Conservation (phyloP, 2,113 vertebrate genomes). For the Eurystomus gularis region DNA sequence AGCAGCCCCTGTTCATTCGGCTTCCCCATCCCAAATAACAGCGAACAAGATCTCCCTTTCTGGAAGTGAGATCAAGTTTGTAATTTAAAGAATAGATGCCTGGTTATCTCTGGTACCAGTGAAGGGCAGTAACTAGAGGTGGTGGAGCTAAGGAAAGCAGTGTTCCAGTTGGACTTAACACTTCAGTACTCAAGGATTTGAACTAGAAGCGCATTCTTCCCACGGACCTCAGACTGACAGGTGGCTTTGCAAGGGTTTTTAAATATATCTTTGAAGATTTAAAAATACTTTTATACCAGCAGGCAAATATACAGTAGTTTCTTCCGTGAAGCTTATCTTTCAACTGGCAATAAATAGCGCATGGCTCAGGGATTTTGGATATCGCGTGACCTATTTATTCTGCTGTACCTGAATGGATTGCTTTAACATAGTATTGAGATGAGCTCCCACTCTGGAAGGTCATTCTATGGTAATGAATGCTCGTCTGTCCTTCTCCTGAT, state of each 20-base stretch:
- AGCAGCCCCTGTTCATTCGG: neutral
- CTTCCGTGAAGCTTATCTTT: conserved; percentile 43
- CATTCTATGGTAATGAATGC: conserved; percentile 38
- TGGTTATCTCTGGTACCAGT: neutral
- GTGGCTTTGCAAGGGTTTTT: neutral
- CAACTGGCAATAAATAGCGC: conserved; percentile 29
- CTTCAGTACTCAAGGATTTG: neutral
- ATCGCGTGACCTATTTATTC: conserved; percentile 46
- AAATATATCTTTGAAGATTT: conserved; percentile 33
- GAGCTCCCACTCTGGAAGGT: conserved; percentile 34
- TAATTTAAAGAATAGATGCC: neutral
- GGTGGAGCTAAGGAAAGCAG: neutral
- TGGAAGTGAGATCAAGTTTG: neutral
- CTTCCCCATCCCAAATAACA: neutral
- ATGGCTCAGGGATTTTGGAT: conserved; percentile 51
- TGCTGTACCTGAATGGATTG: conserved; percentile 50
- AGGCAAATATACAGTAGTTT: conserved; percentile 18
- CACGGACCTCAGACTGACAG: neutral
- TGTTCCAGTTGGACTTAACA: neutral
- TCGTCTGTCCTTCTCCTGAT: neutral
- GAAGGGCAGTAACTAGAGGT: neutral
- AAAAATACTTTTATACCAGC: conserved; percentile 44
- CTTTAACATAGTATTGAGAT: conserved; percentile 54
- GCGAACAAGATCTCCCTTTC: neutral
- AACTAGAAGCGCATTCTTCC: neutral